These are phyloP conservation scores for Labrus mixtus DNA, from an alignment of 2,113 vertebrate species.

Conservation along the genomic window DNA sequence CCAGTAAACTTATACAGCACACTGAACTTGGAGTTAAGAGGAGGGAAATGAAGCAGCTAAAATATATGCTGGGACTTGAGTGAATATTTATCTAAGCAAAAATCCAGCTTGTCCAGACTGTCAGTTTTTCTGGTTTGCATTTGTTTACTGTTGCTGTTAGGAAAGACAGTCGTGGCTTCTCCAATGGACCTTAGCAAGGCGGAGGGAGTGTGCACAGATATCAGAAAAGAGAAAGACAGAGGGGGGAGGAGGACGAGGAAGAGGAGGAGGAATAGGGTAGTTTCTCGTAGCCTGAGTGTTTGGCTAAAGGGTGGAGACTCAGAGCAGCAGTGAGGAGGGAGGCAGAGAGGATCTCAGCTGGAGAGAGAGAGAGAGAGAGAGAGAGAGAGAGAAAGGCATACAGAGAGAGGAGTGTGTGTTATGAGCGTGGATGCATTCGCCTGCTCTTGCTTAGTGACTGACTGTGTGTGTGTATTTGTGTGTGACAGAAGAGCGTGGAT, in stretches of 20 bases:
- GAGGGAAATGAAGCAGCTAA: not conserved
- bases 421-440: constrained; percentile 55
- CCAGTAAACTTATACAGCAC: not conserved
- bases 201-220: constrained; percentile 48
- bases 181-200: constrained; percentile 64
- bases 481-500: constrained; percentile 65
- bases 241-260: constrained; percentile 33
- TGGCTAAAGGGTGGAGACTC: constrained; percentile 81
- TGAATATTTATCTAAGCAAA: constrained; percentile 17
- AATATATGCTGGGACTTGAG: not conserved
- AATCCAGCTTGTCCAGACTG: constrained; percentile 19
- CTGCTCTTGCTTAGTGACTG: constrained; percentile 47
- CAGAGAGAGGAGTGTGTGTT: constrained; percentile 63
- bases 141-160: constrained; percentile 68
- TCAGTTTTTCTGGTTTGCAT: constrained; percentile 50
- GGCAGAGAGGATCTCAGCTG: constrained; percentile 68
- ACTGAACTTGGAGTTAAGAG: not conserved
- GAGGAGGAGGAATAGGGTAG: constrained; percentile 40
- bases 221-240: constrained; percentile 36
- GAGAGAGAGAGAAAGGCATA: constrained; percentile 29
- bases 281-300: constrained; percentile 69
- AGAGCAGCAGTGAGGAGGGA: constrained; percentile 65
- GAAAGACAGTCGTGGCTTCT: constrained; percentile 58
- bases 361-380: constrained; percentile 38
- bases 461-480: constrained; percentile 48